These are phyloP conservation scores for Drosophila ochracea DNA, from an alignment of 2,888 invertebrate genomes.

Conservation along the genomic window DNA sequence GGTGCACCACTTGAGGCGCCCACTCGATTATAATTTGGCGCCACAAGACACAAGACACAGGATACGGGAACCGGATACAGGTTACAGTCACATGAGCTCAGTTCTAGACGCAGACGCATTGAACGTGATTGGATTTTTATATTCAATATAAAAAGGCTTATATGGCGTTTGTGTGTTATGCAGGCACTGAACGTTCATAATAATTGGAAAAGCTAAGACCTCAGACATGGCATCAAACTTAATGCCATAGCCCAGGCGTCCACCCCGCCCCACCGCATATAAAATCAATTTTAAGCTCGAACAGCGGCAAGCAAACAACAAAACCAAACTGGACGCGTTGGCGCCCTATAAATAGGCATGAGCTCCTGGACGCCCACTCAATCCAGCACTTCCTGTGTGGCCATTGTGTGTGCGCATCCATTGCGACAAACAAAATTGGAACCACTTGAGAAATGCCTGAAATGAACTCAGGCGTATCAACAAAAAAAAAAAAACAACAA, in stretches of 20 bases:
- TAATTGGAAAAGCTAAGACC: slow-evolving; percentile 77
- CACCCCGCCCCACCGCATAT: slow-evolving; percentile 2
- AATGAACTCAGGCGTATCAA: slow-evolving; percentile 35
- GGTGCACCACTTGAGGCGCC: slow-evolving; percentile 54
- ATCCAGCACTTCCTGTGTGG: slow-evolving; percentile 52
- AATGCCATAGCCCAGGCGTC: slow-evolving; percentile 4
- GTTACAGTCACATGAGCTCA: slow-evolving; percentile 3
- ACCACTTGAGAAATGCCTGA: slow-evolving; percentile 32
- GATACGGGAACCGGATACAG: slow-evolving; percentile 8
- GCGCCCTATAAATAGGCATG: slow-evolving; percentile 39
- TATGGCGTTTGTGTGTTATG: slow-evolving; percentile 56
- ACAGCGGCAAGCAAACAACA: slow-evolving; percentile 33
- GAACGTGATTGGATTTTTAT: slow-evolving; percentile 79
- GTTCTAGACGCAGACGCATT: slow-evolving; percentile 29
- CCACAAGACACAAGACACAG: slow-evolving; percentile 54
- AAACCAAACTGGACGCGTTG: slow-evolving; percentile 15
- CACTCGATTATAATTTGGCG: slow-evolving; percentile 67
- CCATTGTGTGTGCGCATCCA: slow-evolving; percentile 15
- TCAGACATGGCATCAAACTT: slow-evolving; percentile 37
- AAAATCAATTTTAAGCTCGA: slow-evolving; percentile 70
- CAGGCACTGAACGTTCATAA: slow-evolving; percentile 65
- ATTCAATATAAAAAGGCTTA: slow-evolving; percentile 80
- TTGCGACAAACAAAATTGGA: slow-evolving; percentile 4
- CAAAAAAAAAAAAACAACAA: background rate
- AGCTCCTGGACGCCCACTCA: slow-evolving; percentile 13